phyloP scores from a whole-genome alignment of 2,113 vertebrate species.

The Syrmaticus mikado region DNA sequence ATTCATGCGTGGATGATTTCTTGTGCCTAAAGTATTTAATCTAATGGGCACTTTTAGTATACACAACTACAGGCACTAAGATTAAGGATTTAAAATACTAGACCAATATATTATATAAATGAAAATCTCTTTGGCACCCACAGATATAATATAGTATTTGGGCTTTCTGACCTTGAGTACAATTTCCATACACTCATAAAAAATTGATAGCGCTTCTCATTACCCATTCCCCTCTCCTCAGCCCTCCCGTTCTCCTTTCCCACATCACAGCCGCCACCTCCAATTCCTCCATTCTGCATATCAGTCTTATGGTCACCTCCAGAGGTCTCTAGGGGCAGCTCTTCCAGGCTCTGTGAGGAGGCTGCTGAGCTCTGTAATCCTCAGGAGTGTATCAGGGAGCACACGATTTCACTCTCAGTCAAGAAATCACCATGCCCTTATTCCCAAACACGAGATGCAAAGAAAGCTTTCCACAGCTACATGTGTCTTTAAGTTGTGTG shows the following conservation, averaged over 20 bases:
- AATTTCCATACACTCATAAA: slow-evolving; percentile 73
- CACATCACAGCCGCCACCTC: background rate
- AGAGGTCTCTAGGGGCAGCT: slow-evolving; percentile 7
- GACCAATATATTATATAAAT: slow-evolving; percentile 59
- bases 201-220: slow-evolving; percentile 67
- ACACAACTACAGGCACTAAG: slow-evolving; percentile 50
- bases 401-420: background rate
- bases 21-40: slow-evolving; percentile 49
- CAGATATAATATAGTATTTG: slow-evolving; percentile 62
- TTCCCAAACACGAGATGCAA: slow-evolving; percentile 28
- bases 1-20: slow-evolving; percentile 25
- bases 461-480: background rate
- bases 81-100: slow-evolving; percentile 70
- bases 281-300: background rate
- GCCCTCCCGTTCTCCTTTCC: background rate
- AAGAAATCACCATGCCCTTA: background rate
- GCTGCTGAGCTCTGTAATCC: background rate
- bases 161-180: slow-evolving; percentile 72
- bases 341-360: background rate
- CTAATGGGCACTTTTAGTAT: slow-evolving; percentile 46
- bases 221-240: slow-evolving; percentile 54
- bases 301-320: slow-evolving; percentile 3
- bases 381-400: background rate
- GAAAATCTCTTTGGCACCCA: slow-evolving; percentile 63
- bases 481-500: background rate